Base-by-base conservation (phyloP, 2,888 invertebrate genomes). In the Cybosia mesomella region DNA sequence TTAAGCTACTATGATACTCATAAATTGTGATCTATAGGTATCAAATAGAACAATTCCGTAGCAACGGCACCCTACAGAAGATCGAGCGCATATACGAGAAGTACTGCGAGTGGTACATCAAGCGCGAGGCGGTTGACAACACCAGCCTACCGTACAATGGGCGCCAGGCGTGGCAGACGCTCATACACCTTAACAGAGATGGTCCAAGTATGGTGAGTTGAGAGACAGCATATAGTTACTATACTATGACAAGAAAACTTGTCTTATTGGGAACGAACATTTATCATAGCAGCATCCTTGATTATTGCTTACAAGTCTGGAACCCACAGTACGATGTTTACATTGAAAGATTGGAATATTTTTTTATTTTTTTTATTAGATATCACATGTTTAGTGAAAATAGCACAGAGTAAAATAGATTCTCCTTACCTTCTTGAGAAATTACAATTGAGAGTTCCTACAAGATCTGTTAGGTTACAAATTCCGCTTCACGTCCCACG, bases 81-180 rank as follows among this genome's bases (percentile, higher is more conserved):
- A 95, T 96, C 8, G 91, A 95, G 34, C 86, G 93, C 60, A 88
- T 97, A 18, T 97, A 97, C 84, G 88, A 91, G 4, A 87, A 96
- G 62, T 97, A 97, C 81, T 96, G 96, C 82, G 92, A 96, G 69
- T 96, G 97, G 95, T 97, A 97, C 85, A 80, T 96, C 49, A 82
- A 92, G 34, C 90, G 95, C 36, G 71, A 83, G 10, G 73, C 89
- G 0, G 78, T 86, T 9, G 84, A 85, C 24, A 91, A 89, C 24
- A 82, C 83, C 0, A 86, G 83, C 5, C 85, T 87, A 10, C 83
- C 88, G 0, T 85, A 88, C 79, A 97, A 97, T 88, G 90, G 96
- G 0, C 93, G 98, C 0, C 96, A 97, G 80, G 96, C 96, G 68
- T 98, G 98, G 98, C 97, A 97, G 85, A 88, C 95, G 62, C 85